Conservation (phyloP, 2,113 vertebrate genomes). For the Calidris pugnax region DNA sequence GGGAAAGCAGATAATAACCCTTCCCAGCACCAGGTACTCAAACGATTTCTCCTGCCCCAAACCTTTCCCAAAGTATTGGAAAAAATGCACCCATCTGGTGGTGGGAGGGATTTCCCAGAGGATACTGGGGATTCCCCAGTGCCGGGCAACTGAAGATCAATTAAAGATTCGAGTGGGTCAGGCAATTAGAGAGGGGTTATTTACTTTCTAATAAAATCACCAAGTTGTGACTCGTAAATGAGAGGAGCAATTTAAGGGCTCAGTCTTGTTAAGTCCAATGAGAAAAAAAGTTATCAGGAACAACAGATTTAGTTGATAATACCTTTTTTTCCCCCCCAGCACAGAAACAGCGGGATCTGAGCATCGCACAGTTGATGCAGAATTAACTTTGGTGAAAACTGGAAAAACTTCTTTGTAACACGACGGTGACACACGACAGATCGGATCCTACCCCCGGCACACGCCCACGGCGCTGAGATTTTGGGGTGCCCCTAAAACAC, state of each 20-base stretch:
- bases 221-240: not conserved
- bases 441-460: not conserved
- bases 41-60: not conserved
- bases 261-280: not conserved
- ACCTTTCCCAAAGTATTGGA: not conserved
- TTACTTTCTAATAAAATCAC: not conserved
- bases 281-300: not conserved
- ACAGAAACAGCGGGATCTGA: not conserved
- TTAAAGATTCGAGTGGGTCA: not conserved
- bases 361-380: not conserved
- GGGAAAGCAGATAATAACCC: not conserved
- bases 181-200: not conserved
- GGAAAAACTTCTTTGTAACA: not conserved
- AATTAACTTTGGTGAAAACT: not conserved
- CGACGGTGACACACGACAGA: fast-evolving
- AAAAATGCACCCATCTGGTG: not conserved
- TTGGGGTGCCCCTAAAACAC: not conserved
- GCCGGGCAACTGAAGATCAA: not conserved
- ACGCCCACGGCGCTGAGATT: fast-evolving
- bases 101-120: not conserved
- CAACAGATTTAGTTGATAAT: not conserved
- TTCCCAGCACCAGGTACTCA: not conserved
- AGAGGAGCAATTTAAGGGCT: not conserved
- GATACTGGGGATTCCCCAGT: not conserved
- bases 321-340: not conserved